A percentile compares a stretch with the other conserved stretches of the same genome.
phyloP scores from a whole-genome alignment of 2,888 invertebrate species.

The Ischnura elegans region DNA sequence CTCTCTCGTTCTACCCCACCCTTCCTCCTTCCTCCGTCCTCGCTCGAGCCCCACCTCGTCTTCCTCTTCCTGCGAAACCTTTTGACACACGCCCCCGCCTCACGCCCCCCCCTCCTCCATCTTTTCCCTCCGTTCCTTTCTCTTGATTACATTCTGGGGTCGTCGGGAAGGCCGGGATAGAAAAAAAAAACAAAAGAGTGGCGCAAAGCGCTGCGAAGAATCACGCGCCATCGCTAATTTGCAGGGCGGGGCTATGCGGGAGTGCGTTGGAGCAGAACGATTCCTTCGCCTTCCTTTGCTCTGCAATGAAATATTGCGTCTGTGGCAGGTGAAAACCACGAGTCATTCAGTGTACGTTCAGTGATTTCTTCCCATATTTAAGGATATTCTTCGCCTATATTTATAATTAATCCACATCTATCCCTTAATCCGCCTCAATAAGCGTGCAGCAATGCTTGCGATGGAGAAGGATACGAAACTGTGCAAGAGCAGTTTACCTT shows the following conservation, averaged over 20 bases:
- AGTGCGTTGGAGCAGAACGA: not conserved
- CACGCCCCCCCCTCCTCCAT: not conserved
- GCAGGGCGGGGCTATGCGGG: not conserved
- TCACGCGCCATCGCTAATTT: not conserved
- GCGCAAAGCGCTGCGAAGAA: not conserved
- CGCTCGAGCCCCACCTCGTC: not conserved
- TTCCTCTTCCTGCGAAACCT: not conserved
- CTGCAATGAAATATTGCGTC: no score
- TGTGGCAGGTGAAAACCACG: no score
- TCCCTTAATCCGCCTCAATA: no score
- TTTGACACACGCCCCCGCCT: not conserved
- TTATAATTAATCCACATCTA: no score
- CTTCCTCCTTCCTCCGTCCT: not conserved
- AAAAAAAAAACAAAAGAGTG: no score
- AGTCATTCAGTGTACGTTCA: no score
- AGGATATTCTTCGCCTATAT: no score
- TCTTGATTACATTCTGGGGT: slow-evolving; percentile 30
- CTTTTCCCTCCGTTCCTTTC: not conserved
- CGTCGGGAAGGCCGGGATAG: not conserved
- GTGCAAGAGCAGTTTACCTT: no score
- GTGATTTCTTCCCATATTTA: no score
- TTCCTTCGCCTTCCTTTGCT: not conserved
- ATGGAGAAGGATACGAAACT: no score
- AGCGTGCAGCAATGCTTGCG: no score
- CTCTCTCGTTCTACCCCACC: not conserved